Evolutionary conservation across 2,888 invertebrate genomes (phyloP).

Genomic region (Chrysolina haemoptera): DNA sequence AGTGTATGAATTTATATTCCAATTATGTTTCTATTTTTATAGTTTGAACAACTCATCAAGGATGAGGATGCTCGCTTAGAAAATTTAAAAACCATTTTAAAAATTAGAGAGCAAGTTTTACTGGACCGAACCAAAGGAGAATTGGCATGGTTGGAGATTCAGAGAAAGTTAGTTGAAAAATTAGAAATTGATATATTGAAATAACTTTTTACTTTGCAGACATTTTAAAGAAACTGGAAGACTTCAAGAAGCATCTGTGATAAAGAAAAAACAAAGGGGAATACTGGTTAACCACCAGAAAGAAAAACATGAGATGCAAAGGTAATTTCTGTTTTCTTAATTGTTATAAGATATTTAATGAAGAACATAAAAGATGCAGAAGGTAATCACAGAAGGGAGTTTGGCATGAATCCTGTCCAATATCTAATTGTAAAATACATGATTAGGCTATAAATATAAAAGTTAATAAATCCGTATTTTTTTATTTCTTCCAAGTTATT

Average conservation of each 20-base stretch:
- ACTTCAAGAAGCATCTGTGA: constrained; percentile 72
- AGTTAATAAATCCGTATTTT: too few species aligned
- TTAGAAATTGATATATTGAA: background rate
- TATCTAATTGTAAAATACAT: too few species aligned
- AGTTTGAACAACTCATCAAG: constrained; percentile 76
- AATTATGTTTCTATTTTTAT: constrained; percentile 41
- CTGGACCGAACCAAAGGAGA: constrained; percentile 79
- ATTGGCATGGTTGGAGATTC: constrained; percentile 77
- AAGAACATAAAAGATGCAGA: too few species aligned
- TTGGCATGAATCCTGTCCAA: too few species aligned
- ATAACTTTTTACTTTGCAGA: constrained; percentile 57
- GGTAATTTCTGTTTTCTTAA: constrained; percentile 63
- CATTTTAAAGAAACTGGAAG: constrained; percentile 73
- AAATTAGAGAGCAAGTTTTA: constrained; percentile 78
- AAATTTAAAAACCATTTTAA: constrained; percentile 77
- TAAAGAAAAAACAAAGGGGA: constrained; percentile 80
- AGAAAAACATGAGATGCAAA: constrained; percentile 79
- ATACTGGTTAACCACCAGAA: constrained; percentile 78
- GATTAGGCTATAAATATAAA: too few species aligned
- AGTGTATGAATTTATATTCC: too few species aligned
- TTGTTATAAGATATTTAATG: too few species aligned
- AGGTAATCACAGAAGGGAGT: too few species aligned
- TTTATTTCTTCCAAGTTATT: too few species aligned
- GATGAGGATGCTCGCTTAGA: constrained; percentile 79
- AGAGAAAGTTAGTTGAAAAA: constrained; percentile 70